A percentile compares a stretch with the other conserved stretches of the same genome.
Conservation (phyloP, 2,113 vertebrate species). For the Salvelinus alpinus region DNA sequence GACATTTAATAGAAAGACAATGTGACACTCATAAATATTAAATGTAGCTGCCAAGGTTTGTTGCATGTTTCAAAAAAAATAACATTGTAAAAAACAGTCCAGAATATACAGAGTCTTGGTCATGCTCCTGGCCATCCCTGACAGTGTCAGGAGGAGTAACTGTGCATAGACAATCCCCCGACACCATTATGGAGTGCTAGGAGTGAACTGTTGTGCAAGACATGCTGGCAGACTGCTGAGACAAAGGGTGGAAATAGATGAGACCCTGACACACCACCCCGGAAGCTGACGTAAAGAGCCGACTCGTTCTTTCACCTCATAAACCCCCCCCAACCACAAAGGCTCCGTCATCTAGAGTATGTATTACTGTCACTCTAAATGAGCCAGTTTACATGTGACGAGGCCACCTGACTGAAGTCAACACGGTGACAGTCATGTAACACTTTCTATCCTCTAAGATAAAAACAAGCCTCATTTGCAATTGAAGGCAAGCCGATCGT, state of each 20-base stretch:
- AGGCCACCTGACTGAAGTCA: neutral
- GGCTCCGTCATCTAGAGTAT: conserved; percentile 4
- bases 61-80: conserved; percentile 61
- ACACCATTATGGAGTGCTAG: conserved; percentile 24
- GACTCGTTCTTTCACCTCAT: neutral
- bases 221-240: conserved; percentile 49
- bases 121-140: conserved; percentile 28
- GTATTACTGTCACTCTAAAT: neutral
- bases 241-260: conserved; percentile 16
- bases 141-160: conserved; percentile 3
- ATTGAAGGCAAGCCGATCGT: neutral
- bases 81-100: conserved; percentile 69
- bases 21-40: conserved; percentile 78
- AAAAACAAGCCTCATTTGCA: conserved; percentile 22
- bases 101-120: conserved; percentile 52
- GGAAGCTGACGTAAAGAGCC: conserved; percentile 19
- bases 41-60: conserved; percentile 77
- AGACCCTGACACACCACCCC: conserved; percentile 26
- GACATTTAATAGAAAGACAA: conserved; percentile 80
- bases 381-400: neutral
- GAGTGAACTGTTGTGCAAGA: conserved; percentile 23
- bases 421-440: neutral
- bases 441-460: neutral
- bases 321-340: neutral
- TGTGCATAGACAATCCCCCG: neutral